Percentiles rank a stretch among this genome's conserved stretches.
Conservation (phyloP, 2,113 vertebrate species). For the Oryzias curvinotus region DNA sequence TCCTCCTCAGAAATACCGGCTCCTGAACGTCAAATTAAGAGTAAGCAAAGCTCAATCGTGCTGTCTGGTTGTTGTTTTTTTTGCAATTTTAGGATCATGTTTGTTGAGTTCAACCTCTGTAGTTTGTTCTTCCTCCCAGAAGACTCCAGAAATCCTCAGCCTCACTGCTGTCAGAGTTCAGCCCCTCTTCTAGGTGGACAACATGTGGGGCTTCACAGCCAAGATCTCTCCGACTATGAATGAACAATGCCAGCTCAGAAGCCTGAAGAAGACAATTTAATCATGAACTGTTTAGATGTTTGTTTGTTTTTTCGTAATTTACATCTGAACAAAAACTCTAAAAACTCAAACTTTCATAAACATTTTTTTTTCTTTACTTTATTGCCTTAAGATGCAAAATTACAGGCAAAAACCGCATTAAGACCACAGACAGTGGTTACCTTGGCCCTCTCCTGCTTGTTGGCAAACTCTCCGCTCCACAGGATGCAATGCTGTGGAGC, state of each 20-base stretch:
- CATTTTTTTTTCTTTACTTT: too few species aligned
- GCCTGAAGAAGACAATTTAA: conserved; percentile 55
- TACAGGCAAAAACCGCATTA: background rate
- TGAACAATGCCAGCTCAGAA: conserved; percentile 60
- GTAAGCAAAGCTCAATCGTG: background rate
- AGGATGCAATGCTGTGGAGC: conserved; percentile 70
- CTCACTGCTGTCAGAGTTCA: conserved; percentile 60
- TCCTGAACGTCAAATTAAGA: conserved; percentile 36
- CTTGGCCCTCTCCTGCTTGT: conserved; percentile 75
- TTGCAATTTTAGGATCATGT: background rate
- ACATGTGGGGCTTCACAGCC: conserved; percentile 71
- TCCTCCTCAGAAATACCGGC: conserved; percentile 74
- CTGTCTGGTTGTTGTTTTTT: background rate
- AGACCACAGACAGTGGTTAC: conserved; percentile 37
- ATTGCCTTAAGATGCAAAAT: too few species aligned
- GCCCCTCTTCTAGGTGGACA: conserved; percentile 75
- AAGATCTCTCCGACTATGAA: conserved; percentile 71
- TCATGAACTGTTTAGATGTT: background rate
- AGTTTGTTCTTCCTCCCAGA: conserved; percentile 71
- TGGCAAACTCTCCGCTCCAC: conserved; percentile 79
- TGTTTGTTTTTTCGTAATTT: too few species aligned
- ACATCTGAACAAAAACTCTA: too few species aligned
- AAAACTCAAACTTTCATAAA: too few species aligned
- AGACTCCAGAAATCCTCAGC: conserved; percentile 77
- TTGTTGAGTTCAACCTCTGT: conserved; percentile 63